Percentiles rank a stretch among this genome's conserved stretches.
phyloP scores from a whole-genome alignment of 2,113 vertebrate genomes.

The Romanogobio albipinnatus region DNA sequence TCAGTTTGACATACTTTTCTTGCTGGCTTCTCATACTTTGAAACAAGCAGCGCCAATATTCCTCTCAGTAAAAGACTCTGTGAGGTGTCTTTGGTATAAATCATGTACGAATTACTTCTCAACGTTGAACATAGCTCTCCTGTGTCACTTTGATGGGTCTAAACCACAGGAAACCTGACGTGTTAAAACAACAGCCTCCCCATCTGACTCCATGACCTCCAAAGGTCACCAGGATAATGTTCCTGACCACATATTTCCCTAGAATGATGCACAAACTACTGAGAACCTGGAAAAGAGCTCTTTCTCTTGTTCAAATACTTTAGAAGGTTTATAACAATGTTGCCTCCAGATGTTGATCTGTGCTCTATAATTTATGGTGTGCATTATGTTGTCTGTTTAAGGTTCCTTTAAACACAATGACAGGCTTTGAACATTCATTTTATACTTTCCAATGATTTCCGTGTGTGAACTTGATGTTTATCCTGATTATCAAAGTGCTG shows the following conservation, averaged over 20 bases:
- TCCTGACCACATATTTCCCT: slow-evolving; percentile 30
- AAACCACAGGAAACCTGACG: slow-evolving; percentile 27
- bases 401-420: slow-evolving; percentile 28
- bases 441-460: neutral
- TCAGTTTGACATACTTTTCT: neutral
- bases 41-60: neutral
- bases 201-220: slow-evolving; percentile 27
- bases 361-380: slow-evolving; percentile 23
- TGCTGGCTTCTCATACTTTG: neutral
- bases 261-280: slow-evolving; percentile 20
- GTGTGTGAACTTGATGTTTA: neutral
- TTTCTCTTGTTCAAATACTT: slow-evolving; percentile 17
- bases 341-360: slow-evolving; percentile 45
- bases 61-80: neutral
- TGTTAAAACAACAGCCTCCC: slow-evolving; percentile 37
- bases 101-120: slow-evolving; percentile 37
- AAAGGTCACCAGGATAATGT: slow-evolving; percentile 17
- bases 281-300: slow-evolving; percentile 13
- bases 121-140: slow-evolving; percentile 24
- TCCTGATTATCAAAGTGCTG: neutral
- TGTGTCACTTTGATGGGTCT: slow-evolving; percentile 46
- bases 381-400: slow-evolving; percentile 15
- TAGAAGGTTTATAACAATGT: neutral
- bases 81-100: neutral
- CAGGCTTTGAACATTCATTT: slow-evolving; percentile 14